These are phyloP conservation scores for Pycnonotus jocosus DNA, from an alignment of 2,113 vertebrate genomes.

Conservation along the genomic window DNA sequence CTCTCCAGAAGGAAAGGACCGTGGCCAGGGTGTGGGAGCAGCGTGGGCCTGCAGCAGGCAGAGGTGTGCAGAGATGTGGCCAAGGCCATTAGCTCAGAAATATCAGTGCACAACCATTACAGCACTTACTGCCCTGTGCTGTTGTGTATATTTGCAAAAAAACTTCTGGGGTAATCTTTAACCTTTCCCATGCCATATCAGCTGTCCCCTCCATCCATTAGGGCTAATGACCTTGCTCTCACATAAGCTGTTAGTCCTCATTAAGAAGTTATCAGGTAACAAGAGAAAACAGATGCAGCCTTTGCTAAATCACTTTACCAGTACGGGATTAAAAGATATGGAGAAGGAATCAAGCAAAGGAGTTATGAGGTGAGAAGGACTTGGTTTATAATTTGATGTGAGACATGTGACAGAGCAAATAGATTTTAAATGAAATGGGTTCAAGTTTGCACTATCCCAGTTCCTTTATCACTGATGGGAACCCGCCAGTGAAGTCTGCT, in stretches of 20 bases:
- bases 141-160: slow-evolving; percentile 34
- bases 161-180: slow-evolving; percentile 66
- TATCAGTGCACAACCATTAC: slow-evolving; percentile 43
- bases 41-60: background rate
- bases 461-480: background rate
- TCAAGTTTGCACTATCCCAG: background rate
- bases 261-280: slow-evolving; percentile 81
- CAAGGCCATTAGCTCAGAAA: slow-evolving; percentile 42
- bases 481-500: background rate
- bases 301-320: slow-evolving; percentile 81
- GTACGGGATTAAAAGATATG: slow-evolving; percentile 68
- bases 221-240: slow-evolving; percentile 81
- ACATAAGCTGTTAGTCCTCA: slow-evolving; percentile 83
- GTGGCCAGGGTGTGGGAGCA: background rate
- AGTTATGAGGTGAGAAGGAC: slow-evolving; percentile 61
- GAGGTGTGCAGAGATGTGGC: slow-evolving; percentile 9
- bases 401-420: slow-evolving; percentile 44
- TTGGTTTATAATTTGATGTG: slow-evolving; percentile 56
- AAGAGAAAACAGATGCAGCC: slow-evolving; percentile 78
- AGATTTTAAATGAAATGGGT: background rate
- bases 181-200: slow-evolving; percentile 74
- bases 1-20: background rate
- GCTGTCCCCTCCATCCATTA: slow-evolving; percentile 75
- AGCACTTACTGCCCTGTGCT: slow-evolving; percentile 16
- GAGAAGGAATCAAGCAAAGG: slow-evolving; percentile 56